Percentiles rank a stretch among this genome's conserved stretches.
Evolutionary conservation across 2,888 invertebrate species (phyloP).

Genomic region (Phlogophora meticulosa): DNA sequence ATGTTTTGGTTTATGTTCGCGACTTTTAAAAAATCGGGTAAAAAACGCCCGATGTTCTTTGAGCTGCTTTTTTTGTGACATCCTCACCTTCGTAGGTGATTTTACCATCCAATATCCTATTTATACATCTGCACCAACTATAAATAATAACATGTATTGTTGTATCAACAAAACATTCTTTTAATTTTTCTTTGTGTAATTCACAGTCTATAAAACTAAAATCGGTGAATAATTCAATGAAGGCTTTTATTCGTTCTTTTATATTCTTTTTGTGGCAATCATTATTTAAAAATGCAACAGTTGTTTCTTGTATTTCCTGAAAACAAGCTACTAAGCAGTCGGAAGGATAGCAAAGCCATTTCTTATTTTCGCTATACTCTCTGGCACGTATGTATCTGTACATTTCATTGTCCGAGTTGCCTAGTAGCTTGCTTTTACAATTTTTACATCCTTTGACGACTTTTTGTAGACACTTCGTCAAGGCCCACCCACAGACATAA

Average conservation of each 20-base stretch:
- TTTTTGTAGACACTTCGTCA: background rate
- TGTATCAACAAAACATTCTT: conserved; percentile 19
- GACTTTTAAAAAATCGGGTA: no score
- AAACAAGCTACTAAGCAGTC: conserved; percentile 17
- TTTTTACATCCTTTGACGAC: background rate
- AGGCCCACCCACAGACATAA: no score
- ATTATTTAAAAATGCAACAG: conserved; percentile 14
- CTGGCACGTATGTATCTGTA: no score
- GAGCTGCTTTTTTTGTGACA: background rate
- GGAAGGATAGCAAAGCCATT: conserved; percentile 17
- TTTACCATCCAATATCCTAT: background rate
- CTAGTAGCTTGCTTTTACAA: background rate
- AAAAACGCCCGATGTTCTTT: no score
- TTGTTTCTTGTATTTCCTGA: conserved; percentile 18
- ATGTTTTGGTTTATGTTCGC: no score
- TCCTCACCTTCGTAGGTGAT: conserved; percentile 10
- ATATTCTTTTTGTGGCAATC: conserved; percentile 14
- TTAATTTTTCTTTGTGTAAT: background rate
- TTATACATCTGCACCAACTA: conserved; percentile 11
- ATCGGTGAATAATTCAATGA: conserved; percentile 12
- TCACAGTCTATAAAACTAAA: conserved; percentile 15
- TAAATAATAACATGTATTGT: conserved; percentile 6
- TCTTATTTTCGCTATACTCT: no score
- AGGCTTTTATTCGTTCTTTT: conserved; percentile 10
- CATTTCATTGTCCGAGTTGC: no score